phyloP scores from a whole-genome alignment of 2,888 invertebrate species.

The Tenthredo scrophulariae region DNA sequence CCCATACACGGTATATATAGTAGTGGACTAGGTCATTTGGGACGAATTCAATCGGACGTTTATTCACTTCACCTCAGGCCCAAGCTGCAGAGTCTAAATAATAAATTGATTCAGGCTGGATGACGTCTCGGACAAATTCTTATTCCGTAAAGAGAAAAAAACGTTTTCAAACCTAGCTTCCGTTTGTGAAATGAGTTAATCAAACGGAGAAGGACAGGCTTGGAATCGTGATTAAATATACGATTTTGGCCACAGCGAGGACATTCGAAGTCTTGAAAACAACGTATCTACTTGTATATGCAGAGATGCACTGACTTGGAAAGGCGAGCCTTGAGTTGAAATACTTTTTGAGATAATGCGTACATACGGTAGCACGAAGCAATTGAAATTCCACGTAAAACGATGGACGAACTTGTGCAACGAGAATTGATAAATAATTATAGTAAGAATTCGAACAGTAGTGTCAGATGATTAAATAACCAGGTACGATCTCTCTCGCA shows the following conservation, averaged over 20 bases:
- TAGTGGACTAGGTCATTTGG: conserved; percentile 27
- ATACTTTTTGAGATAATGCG: not conserved
- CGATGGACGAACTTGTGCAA: not conserved
- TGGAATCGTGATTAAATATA: not conserved
- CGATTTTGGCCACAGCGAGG: not conserved
- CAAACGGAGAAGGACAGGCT: not conserved
- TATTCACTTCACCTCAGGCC: conserved; percentile 17
- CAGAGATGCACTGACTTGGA: not conserved
- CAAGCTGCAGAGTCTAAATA: not conserved
- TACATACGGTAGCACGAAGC: not conserved
- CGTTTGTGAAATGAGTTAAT: not conserved
- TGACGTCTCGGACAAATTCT: not conserved
- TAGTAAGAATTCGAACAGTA: conserved; percentile 29
- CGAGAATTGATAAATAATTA: not conserved
- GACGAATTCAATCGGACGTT: conserved; percentile 27
- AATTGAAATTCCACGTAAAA: conserved; percentile 11
- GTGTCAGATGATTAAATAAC: not conserved
- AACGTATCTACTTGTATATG: not conserved
- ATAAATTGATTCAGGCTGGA: not conserved
- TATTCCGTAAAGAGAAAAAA: not conserved
- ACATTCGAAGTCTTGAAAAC: not conserved
- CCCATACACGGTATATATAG: not conserved
- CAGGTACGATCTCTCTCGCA: not conserved
- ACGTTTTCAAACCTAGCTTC: not conserved
- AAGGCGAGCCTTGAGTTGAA: not conserved